These are phyloP conservation scores for Onychomys leucogaster DNA, from an alignment of 2,797 vertebrate genomes.

Conservation along the genomic window DNA sequence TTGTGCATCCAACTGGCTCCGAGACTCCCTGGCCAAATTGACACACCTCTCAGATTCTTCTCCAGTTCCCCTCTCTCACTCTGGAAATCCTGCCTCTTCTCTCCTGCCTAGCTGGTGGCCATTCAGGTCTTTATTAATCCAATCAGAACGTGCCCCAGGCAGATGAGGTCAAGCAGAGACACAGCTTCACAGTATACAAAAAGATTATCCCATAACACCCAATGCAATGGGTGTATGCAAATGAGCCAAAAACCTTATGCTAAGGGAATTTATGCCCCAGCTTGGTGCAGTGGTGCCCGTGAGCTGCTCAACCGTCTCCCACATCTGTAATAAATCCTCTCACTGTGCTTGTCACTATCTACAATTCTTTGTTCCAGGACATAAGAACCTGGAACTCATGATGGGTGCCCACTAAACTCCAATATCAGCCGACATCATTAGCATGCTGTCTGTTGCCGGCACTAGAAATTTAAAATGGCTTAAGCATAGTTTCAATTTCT, in stretches of 20 bases:
- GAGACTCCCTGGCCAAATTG: background rate
- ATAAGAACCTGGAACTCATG: background rate
- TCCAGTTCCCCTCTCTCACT: background rate
- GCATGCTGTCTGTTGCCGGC: conserved; percentile 11
- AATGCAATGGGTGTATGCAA: background rate
- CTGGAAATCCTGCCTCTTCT: background rate
- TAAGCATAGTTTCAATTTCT: background rate
- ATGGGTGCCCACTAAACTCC: background rate
- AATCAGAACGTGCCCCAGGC: background rate
- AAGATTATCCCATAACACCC: background rate
- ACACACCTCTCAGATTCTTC: background rate
- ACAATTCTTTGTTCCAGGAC: background rate
- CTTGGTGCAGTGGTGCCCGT: background rate
- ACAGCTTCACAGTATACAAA: background rate
- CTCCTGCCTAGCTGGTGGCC: background rate
- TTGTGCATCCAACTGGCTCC: background rate
- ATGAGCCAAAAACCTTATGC: background rate
- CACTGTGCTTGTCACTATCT: background rate
- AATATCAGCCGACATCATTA: background rate
- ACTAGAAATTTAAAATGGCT: conserved; percentile 4
- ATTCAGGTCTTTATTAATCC: background rate
- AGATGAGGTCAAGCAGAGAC: background rate
- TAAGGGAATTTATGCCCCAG: background rate
- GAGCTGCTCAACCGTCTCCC: background rate
- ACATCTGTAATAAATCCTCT: background rate